phyloP scores from a whole-genome alignment of 2,797 vertebrate genomes.

The Eulemur mongoz region DNA sequence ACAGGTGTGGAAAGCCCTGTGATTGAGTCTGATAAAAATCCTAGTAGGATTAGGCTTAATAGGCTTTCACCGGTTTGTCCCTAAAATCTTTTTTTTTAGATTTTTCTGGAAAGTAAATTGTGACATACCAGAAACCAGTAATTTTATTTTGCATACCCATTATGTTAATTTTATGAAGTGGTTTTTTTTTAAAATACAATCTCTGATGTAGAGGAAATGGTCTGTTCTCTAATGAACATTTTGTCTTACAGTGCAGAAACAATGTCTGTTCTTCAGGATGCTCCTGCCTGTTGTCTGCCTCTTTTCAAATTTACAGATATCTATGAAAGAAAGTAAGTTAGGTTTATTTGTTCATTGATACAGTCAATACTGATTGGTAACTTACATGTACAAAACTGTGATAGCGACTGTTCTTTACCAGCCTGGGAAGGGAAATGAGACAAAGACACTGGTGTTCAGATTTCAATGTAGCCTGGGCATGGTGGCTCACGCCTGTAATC shows the following conservation, averaged over 20 bases:
- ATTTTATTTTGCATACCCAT: background rate
- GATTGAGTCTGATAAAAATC: background rate
- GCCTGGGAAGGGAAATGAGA: background rate
- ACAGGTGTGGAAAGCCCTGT: background rate
- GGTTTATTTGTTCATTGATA: background rate
- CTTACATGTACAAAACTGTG: background rate
- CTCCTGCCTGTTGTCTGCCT: conserved; percentile 96
- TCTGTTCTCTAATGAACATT: conserved; percentile 52
- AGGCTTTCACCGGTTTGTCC: background rate
- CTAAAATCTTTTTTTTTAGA: conserved; percentile 13
- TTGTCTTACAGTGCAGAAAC: conserved; percentile 90
- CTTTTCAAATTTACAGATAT: conserved; percentile 97
- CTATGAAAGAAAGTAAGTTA: conserved; percentile 96
- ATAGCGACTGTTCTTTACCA: background rate
- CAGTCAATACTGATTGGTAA: background rate
- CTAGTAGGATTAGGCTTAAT: background rate
- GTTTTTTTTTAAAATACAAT: background rate
- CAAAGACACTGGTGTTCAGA: background rate
- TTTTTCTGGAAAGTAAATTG: conserved; percentile 39
- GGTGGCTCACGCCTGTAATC: background rate
- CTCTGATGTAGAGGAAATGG: background rate
- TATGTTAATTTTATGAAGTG: conserved; percentile 14
- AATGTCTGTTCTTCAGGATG: conserved; percentile 94
- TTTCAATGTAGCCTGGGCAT: background rate
- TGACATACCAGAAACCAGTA: background rate